Percentiles rank a stretch among this genome's conserved stretches.
Evolutionary conservation across 1,140 invertebrate species (phyloP).

Genomic region (Heliconius congener): DNA sequence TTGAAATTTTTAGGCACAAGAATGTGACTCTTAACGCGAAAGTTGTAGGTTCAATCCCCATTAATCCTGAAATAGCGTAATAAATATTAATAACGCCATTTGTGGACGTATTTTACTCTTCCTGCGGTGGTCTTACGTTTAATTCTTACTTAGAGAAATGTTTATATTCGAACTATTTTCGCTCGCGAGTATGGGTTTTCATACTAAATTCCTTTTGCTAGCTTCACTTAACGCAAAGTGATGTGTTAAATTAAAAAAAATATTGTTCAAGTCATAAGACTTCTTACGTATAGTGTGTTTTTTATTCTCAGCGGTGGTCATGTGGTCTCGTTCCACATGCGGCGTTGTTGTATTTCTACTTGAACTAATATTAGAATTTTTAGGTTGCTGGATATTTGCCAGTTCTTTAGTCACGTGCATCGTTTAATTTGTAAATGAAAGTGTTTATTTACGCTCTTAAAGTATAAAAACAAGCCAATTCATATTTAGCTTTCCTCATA

Average conservation of each 20-base stretch:
- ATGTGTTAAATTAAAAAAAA: neutral
- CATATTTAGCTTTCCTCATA: neutral
- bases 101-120: neutral
- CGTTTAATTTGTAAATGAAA: conserved; percentile 36
- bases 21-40: no score
- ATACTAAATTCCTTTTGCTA: neutral
- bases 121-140: no score
- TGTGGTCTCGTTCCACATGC: conserved; percentile 70
- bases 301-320: conserved; percentile 58
- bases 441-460: conserved; percentile 4
- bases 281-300: conserved; percentile 28
- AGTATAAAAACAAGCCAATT: neutral
- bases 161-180: no score
- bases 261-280: conserved; percentile 52
- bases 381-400: conserved; percentile 71
- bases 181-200: no score
- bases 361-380: conserved; percentile 78
- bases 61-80: no score
- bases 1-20: no score
- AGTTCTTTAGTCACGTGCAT: conserved; percentile 61
- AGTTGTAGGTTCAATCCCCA: no score
- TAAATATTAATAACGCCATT: no score
- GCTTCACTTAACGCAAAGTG: neutral
- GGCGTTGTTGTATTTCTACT: conserved; percentile 67
- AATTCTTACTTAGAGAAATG: no score